A percentile compares a stretch with the other conserved stretches of the same genome.
Evolutionary conservation across 2,113 vertebrate genomes (phyloP).

Genomic region (Rhombomys opimus): DNA sequence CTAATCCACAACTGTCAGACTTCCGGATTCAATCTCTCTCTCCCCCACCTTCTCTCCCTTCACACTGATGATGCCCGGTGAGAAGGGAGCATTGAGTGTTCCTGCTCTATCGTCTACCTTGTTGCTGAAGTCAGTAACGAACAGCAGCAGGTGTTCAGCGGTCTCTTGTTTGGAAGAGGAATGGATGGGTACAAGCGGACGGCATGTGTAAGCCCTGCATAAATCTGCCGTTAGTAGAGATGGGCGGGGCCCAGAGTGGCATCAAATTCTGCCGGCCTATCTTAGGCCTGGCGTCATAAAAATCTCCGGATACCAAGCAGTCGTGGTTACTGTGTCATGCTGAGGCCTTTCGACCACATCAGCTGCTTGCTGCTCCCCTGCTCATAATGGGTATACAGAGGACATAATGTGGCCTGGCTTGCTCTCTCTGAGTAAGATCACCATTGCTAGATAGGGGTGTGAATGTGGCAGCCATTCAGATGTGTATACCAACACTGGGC

Average conservation of each 20-base stretch:
- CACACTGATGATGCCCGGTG: not conserved
- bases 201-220: not conserved
- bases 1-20: not conserved
- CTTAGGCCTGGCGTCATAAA: not conserved
- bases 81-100: not conserved
- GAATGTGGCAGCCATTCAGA: not conserved
- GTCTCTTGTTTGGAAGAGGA: not conserved
- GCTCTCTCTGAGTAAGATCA: not conserved
- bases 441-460: not conserved
- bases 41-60: not conserved
- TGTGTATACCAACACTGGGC: not conserved
- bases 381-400: not conserved
- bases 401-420: not conserved
- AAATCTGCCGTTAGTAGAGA: slow-evolving; percentile 7
- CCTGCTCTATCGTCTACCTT: not conserved
- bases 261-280: slow-evolving; percentile 46
- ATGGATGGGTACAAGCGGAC: slow-evolving; percentile 7
- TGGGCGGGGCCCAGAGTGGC: not conserved
- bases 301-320: not conserved
- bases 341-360: not conserved
- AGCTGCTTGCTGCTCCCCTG: not conserved
- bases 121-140: not conserved
- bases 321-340: not conserved
- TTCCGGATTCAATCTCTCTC: not conserved
- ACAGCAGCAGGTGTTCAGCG: slow-evolving; percentile 3